Conservation (phyloP, 1,140 invertebrate species). For the Metopolophium dirhodum region DNA sequence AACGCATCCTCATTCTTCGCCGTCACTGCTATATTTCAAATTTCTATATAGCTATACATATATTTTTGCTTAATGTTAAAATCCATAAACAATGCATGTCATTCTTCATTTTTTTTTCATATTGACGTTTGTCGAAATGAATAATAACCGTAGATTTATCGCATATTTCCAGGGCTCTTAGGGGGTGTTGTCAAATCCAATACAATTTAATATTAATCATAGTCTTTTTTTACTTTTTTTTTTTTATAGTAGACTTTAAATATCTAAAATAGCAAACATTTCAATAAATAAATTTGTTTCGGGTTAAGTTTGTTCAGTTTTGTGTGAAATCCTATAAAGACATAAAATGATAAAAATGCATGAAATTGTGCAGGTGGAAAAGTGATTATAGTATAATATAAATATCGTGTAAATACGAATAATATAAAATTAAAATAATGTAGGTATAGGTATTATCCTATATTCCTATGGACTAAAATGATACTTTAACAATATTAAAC, state of each 20-base stretch:
- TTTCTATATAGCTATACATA: background rate
- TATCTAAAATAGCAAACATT: background rate
- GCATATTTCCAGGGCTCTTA: background rate
- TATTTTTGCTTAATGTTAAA: constrained; percentile 17
- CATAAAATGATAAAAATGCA: no score
- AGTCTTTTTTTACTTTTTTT: background rate
- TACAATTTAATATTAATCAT: constrained; percentile 17
- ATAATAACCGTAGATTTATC: constrained; percentile 14
- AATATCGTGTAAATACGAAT: background rate
- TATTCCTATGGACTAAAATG: no score
- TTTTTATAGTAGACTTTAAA: background rate
- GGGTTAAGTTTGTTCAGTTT: background rate
- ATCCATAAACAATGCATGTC: background rate
- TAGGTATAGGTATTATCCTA: background rate
- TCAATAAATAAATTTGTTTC: background rate
- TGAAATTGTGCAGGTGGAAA: background rate
- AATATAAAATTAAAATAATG: background rate
- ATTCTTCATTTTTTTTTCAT: constrained; percentile 16
- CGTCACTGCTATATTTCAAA: background rate
- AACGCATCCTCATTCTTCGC: background rate
- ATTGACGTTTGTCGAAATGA: background rate
- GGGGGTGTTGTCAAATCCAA: background rate
- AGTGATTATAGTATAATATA: background rate
- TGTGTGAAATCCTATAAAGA: background rate
- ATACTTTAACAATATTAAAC: background rate